These are phyloP conservation scores for Misgurnus anguillicaudatus DNA, from an alignment of 2,113 vertebrate species.

Conservation along the genomic window DNA sequence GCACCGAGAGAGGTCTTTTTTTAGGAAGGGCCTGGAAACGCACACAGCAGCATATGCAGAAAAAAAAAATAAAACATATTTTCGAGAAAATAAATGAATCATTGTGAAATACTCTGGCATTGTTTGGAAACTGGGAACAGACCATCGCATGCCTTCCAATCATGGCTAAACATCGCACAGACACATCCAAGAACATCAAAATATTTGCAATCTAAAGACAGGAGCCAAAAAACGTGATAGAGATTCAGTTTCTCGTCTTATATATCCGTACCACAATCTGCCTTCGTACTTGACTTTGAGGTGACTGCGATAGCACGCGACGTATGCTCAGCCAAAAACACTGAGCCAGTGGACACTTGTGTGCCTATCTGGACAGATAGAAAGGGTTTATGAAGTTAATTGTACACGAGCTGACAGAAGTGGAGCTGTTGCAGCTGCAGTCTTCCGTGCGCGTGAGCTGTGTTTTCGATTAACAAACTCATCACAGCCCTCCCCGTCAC, in stretches of 20 bases:
- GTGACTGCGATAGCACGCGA: background rate
- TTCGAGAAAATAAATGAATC: slow-evolving; percentile 62
- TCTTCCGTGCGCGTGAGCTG: slow-evolving; percentile 36
- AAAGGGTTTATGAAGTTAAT: slow-evolving; percentile 52
- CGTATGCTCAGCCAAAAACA: slow-evolving; percentile 10
- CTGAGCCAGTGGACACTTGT: slow-evolving; percentile 39
- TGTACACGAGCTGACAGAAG: slow-evolving; percentile 44
- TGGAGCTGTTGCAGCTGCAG: slow-evolving; percentile 54
- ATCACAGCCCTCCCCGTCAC: slow-evolving; percentile 7
- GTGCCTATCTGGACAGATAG: slow-evolving; percentile 10
- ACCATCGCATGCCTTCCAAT: slow-evolving; percentile 66
- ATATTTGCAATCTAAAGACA: slow-evolving; percentile 52
- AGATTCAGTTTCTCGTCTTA: background rate
- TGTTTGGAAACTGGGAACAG: slow-evolving; percentile 53
- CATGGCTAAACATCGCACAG: slow-evolving; percentile 55
- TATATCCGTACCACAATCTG: background rate
- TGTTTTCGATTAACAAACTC: slow-evolving; percentile 35
- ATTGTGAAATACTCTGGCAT: slow-evolving; percentile 44
- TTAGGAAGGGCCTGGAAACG: slow-evolving; percentile 51
- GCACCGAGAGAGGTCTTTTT: slow-evolving; percentile 35
- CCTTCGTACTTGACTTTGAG: background rate
- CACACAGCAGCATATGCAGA: slow-evolving; percentile 52
- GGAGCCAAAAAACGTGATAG: slow-evolving; percentile 24
- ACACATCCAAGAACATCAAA: slow-evolving; percentile 61
- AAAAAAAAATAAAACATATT: slow-evolving; percentile 57